These are phyloP conservation scores for Myotis davidii DNA, from an alignment of 2,113 vertebrate species.

Conservation along the genomic window DNA sequence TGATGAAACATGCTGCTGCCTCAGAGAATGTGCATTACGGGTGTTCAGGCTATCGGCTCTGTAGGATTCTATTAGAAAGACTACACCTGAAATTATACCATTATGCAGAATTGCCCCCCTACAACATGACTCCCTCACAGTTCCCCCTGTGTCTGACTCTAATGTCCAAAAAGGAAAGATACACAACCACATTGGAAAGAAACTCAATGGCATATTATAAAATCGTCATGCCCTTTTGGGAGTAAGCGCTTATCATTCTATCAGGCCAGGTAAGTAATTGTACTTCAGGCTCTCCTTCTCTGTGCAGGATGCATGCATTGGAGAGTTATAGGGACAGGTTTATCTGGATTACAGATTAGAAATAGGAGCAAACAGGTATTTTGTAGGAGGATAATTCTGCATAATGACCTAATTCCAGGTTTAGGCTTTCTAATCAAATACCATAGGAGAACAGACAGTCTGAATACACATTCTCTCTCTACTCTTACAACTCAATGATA, in stretches of 20 bases:
- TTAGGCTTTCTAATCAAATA: no score
- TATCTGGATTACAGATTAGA: not conserved
- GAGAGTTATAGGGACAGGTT: not conserved
- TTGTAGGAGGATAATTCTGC: not conserved
- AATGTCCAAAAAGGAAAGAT: conserved; percentile 37
- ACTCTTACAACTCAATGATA: not conserved
- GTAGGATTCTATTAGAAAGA: conserved; percentile 5
- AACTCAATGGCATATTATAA: not conserved
- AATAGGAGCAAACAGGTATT: not conserved
- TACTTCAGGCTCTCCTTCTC: not conserved
- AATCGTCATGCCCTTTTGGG: not conserved
- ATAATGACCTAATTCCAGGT: no score
- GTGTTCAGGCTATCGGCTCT: conserved; percentile 18
- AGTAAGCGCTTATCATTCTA: not conserved
- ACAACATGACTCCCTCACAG: not conserved
- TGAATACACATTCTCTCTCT: no score
- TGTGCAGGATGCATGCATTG: not conserved
- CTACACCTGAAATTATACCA: not conserved
- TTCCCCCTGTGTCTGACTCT: not conserved
- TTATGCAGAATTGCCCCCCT: not conserved
- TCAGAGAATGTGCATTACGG: conserved; percentile 4
- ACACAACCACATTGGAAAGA: not conserved
- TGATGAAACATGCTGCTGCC: not conserved
- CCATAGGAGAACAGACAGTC: not conserved
- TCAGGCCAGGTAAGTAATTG: not conserved